Percentiles rank a stretch among this genome's conserved stretches.
Conservation (phyloP, 2,888 invertebrate species). For the Mesorhabditis sp. region DNA sequence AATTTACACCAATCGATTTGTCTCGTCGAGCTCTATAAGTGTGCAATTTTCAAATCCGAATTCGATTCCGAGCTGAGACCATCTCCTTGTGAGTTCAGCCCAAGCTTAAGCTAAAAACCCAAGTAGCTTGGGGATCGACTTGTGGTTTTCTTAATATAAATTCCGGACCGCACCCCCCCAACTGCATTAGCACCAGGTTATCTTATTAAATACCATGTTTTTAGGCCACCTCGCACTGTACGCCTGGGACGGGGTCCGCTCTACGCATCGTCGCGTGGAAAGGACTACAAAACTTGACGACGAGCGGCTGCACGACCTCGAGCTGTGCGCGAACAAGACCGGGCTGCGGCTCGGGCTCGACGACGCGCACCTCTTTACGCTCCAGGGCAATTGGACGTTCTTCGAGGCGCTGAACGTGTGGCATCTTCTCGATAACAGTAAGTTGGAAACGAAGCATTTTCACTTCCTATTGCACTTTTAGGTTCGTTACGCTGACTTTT, state of each 20-base stretch:
- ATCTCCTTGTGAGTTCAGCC: too few relatives aligned
- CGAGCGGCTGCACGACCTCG: constrained; percentile 50
- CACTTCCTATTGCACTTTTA: neutral
- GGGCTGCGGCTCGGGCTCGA: constrained; percentile 33
- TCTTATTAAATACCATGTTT: neutral
- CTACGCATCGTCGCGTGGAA: constrained; percentile 14
- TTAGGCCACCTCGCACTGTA: constrained; percentile 40
- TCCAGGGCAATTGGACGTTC: constrained; percentile 54
- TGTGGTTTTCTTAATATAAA: too few relatives aligned
- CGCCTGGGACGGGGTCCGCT: constrained; percentile 52
- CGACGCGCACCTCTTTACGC: constrained; percentile 36
- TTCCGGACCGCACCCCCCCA: too few relatives aligned
- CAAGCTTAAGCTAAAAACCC: too few relatives aligned
- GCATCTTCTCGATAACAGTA: constrained; percentile 48
- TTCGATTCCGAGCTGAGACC: too few relatives aligned
- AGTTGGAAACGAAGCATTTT: constrained; percentile 11
- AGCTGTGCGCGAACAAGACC: constrained; percentile 45
- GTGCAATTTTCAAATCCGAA: too few relatives aligned
- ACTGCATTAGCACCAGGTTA: too few relatives aligned
- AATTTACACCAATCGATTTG: too few relatives aligned
- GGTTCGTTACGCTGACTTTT: neutral
- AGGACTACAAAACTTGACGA: constrained; percentile 32
- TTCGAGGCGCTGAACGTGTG: constrained; percentile 52
- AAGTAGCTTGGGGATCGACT: too few relatives aligned
- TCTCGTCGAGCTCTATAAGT: too few relatives aligned